Conservation (phyloP, 92 coral and sea anemone genomes). For the Siderastrea radians region DNA sequence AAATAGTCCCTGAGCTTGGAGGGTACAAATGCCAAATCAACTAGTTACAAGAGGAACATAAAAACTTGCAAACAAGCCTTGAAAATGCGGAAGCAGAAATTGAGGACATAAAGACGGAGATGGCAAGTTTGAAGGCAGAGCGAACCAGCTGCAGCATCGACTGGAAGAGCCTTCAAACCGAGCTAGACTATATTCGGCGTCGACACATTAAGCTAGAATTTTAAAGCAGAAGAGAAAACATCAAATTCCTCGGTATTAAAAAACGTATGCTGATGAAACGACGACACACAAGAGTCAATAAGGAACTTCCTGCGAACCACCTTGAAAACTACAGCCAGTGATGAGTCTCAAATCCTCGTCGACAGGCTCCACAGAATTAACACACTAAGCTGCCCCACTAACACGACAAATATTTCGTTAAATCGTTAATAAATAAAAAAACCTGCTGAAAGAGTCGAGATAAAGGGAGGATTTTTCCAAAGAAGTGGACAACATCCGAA, state of each 20-base stretch:
- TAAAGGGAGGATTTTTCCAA: slow-evolving; percentile 37
- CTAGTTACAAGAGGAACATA: neutral
- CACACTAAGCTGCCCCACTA: neutral
- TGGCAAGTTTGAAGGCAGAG: neutral
- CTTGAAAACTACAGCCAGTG: neutral
- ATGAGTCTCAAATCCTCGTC: neutral
- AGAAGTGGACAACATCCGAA: slow-evolving; percentile 37
- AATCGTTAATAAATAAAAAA: slow-evolving; percentile 2
- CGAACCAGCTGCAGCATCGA: neutral
- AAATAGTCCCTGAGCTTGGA: neutral
- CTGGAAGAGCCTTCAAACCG: neutral
- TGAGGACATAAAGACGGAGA: neutral
- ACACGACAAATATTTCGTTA: slow-evolving; percentile 8
- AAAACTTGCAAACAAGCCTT: neutral
- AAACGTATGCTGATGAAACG: neutral
- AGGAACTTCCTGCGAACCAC: neutral
- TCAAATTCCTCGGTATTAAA: slow-evolving; percentile 2
- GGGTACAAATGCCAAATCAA: neutral
- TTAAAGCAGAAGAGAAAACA: neutral
- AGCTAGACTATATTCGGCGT: neutral
- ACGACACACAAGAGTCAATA: neutral
- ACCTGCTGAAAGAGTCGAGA: slow-evolving; percentile 24
- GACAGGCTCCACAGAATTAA: neutral
- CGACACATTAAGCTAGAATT: slow-evolving; percentile 9
- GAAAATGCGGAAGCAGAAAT: neutral